Percentiles rank a stretch among this genome's conserved stretches.
These are phyloP conservation scores for Drosophila subsilvestris DNA, from an alignment of 2,888 invertebrate species.

Conservation along the genomic window DNA sequence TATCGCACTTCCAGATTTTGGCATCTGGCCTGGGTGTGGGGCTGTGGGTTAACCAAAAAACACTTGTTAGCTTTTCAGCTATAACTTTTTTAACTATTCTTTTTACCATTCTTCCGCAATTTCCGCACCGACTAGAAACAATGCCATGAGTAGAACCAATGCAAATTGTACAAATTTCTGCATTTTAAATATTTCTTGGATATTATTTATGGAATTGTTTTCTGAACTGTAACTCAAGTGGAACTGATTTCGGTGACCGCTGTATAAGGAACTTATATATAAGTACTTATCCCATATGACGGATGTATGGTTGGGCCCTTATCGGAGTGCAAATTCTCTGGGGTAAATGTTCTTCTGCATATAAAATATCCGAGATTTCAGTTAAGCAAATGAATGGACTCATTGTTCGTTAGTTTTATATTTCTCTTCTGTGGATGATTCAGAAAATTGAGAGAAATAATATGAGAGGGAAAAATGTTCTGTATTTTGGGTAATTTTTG, in stretches of 20 bases:
- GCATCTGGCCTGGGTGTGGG: not conserved
- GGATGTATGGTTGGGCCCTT: not conserved
- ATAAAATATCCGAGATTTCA: too few species aligned
- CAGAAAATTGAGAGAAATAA: not conserved
- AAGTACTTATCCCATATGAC: not conserved
- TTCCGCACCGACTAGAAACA: not conserved
- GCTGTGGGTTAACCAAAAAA: not conserved
- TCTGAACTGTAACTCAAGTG: not conserved
- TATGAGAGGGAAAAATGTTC: not conserved
- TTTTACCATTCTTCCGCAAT: not conserved
- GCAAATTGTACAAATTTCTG: not conserved
- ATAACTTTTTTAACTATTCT: not conserved
- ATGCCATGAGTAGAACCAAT: not conserved
- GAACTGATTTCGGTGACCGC: conserved; percentile 8
- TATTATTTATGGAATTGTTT: not conserved
- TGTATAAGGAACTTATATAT: not conserved
- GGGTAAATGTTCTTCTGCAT: conserved; percentile 1
- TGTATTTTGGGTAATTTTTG: not conserved
- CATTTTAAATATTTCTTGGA: not conserved
- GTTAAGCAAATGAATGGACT: too few species aligned
- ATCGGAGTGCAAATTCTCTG: conserved; percentile 3
- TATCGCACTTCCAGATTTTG: not conserved
- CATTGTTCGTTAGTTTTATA: not conserved
- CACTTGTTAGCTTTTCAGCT: not conserved
- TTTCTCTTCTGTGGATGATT: not conserved